A percentile compares a stretch with the other conserved stretches of the same genome.
phyloP scores from a whole-genome alignment of 2,888 invertebrate species.

The Anagyrus pseudococci region DNA sequence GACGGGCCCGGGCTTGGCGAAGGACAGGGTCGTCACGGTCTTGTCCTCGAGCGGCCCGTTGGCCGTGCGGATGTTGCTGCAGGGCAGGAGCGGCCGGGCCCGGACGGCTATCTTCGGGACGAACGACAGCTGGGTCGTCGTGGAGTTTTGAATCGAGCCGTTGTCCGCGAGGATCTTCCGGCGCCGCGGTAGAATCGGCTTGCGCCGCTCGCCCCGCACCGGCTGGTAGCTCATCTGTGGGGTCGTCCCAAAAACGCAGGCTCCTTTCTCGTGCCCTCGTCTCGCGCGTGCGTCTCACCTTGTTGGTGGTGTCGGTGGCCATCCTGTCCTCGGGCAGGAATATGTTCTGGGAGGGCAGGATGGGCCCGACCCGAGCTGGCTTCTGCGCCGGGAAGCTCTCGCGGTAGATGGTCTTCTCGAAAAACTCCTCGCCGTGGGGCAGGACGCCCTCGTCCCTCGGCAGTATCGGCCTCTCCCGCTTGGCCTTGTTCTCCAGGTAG shows the following conservation, averaged over 20 bases:
- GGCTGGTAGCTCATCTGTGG: slow-evolving; percentile 56
- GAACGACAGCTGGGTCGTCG: slow-evolving; percentile 55
- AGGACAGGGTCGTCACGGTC: slow-evolving; percentile 56
- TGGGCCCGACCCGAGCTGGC: slow-evolving; percentile 40
- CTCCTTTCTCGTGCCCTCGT: neutral
- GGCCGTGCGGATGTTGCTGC: slow-evolving; percentile 50
- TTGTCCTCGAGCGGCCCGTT: slow-evolving; percentile 51
- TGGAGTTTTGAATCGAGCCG: slow-evolving; percentile 54
- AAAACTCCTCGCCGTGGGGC: slow-evolving; percentile 43
- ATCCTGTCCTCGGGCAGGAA: slow-evolving; percentile 49
- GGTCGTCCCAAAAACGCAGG: neutral
- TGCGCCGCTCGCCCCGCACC: slow-evolving; percentile 50
- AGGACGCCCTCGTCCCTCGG: slow-evolving; percentile 42
- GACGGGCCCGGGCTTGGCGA: slow-evolving; percentile 49
- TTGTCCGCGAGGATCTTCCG: slow-evolving; percentile 48
- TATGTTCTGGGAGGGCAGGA: slow-evolving; percentile 50
- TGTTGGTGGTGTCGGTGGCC: slow-evolving; percentile 55
- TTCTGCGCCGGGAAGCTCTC: slow-evolving; percentile 50
- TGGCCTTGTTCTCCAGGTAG: slow-evolving; percentile 45
- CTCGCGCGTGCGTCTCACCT: too few species aligned
- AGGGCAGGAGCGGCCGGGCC: slow-evolving; percentile 50
- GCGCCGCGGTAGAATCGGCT: slow-evolving; percentile 49
- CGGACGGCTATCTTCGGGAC: slow-evolving; percentile 47
- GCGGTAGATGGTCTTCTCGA: slow-evolving; percentile 46
- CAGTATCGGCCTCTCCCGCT: slow-evolving; percentile 44